Evolutionary conservation across 2,888 invertebrate genomes (phyloP).

Genomic region (Dascillus cervinus): DNA sequence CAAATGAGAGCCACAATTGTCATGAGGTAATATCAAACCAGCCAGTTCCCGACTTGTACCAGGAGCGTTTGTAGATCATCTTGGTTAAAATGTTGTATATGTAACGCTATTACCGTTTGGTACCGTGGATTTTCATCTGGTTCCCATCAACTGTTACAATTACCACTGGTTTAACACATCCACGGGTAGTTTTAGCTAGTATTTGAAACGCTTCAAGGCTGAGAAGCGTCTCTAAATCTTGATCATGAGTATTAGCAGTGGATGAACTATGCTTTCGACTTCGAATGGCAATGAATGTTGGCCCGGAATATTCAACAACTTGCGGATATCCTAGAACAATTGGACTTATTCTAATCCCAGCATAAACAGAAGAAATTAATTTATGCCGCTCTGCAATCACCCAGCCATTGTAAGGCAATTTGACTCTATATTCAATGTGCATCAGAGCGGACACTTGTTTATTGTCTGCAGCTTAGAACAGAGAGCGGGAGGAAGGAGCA

Average conservation of each 20-base stretch:
- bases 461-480: no score
- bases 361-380: no score
- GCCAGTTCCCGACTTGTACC: no score
- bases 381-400: no score
- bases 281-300: slow-evolving; percentile 30
- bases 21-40: no score
- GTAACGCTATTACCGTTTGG: slow-evolving; percentile 18
- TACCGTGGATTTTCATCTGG: no score
- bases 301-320: slow-evolving; percentile 33
- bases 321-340: slow-evolving; percentile 23
- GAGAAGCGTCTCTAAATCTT: no score
- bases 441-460: slow-evolving; percentile 12
- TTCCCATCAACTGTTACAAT: slow-evolving; percentile 22
- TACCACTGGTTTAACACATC: slow-evolving; percentile 20
- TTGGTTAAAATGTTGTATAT: slow-evolving; percentile 22
- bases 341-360: no score
- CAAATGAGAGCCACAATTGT: slow-evolving; percentile 29
- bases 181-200: no score
- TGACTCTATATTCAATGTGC: slow-evolving; percentile 13
- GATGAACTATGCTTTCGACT: slow-evolving; percentile 21
- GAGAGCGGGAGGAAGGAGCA: no score
- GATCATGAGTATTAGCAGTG: no score
- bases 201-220: no score
- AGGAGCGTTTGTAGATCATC: slow-evolving; percentile 30
- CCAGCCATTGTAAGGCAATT: slow-evolving; percentile 7